These are phyloP conservation scores for Oplegnathus fasciatus DNA, from an alignment of 2,113 vertebrate genomes.

Conservation along the genomic window DNA sequence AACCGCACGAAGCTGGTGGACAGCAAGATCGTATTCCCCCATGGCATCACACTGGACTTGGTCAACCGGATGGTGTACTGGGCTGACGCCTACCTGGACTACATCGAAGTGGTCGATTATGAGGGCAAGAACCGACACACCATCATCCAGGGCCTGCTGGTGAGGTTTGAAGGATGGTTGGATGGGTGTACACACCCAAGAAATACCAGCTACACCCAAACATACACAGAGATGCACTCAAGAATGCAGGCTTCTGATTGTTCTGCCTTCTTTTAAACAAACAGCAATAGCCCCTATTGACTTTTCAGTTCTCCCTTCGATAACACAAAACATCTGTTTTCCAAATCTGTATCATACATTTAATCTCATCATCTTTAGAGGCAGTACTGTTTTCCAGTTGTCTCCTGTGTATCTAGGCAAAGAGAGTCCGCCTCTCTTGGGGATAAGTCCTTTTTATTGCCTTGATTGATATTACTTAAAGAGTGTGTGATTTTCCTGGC, in stretches of 20 bases:
- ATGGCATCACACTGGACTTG: constrained; percentile 95
- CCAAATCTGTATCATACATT: constrained; percentile 46
- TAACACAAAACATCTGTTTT: constrained; percentile 51
- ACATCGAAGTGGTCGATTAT: constrained; percentile 97
- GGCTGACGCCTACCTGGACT: constrained; percentile 98
- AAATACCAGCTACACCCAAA: background rate
- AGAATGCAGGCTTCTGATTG: background rate
- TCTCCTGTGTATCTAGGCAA: constrained; percentile 23
- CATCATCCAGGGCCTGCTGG: constrained; percentile 96
- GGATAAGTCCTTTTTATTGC: constrained; percentile 55
- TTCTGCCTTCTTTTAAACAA: background rate
- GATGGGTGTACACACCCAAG: background rate
- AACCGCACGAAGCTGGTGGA: constrained; percentile 98
- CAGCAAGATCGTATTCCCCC: constrained; percentile 97
- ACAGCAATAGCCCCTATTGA: background rate
- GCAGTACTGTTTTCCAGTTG: constrained; percentile 25
- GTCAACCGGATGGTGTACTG: constrained; percentile 97
- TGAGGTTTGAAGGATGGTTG: constrained; percentile 78
- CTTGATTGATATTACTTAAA: constrained; percentile 68
- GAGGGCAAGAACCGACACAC: constrained; percentile 98
- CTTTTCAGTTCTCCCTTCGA: background rate
- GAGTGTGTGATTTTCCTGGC: constrained; percentile 67
- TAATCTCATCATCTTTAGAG: constrained; percentile 37
- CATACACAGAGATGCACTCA: background rate
- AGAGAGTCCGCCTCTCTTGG: constrained; percentile 10